Evolutionary conservation across 2,797 vertebrate species (phyloP).

Genomic region (Channallabes apus): DNA sequence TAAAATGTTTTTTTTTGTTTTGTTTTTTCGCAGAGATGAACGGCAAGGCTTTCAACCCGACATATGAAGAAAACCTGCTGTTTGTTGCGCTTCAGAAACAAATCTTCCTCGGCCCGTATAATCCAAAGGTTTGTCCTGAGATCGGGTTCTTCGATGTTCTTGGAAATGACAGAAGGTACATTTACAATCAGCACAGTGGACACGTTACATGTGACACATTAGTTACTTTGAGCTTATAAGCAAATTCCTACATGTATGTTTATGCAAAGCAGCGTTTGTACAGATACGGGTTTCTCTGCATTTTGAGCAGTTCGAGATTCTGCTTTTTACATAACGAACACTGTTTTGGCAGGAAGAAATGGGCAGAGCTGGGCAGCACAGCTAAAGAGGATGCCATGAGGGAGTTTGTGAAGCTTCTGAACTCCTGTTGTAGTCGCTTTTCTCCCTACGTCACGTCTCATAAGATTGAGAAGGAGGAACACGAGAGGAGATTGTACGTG

Average conservation of each 20-base stretch:
- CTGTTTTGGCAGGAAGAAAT: conserved; percentile 85
- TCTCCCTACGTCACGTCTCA: conserved; percentile 92
- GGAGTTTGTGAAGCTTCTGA: conserved; percentile 91
- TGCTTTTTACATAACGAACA: not conserved
- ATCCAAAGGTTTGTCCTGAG: conserved; percentile 90
- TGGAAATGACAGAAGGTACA: conserved; percentile 95
- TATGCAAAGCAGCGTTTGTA: not conserved
- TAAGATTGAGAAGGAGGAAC: conserved; percentile 96
- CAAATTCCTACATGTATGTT: not conserved
- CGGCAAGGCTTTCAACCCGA: conserved; percentile 98
- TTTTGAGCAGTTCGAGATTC: not conserved
- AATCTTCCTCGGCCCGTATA: conserved; percentile 89
- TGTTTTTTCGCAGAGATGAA: conserved; percentile 85
- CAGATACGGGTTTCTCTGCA: not conserved
- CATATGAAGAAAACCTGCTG: conserved; percentile 95
- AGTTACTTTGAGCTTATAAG: not conserved
- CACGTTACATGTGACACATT: not conserved
- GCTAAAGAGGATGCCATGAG: conserved; percentile 93
- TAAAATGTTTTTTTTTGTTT: not conserved
- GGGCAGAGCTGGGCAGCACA: conserved; percentile 90
- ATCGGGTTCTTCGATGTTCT: conserved; percentile 98
- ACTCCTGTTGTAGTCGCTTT: conserved; percentile 92
- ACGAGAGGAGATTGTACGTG: conserved; percentile 89
- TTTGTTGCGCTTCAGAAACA: conserved; percentile 95
- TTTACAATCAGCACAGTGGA: not conserved